Conservation (phyloP, 2,888 invertebrate species). For the Ametastegia equiseti region DNA sequence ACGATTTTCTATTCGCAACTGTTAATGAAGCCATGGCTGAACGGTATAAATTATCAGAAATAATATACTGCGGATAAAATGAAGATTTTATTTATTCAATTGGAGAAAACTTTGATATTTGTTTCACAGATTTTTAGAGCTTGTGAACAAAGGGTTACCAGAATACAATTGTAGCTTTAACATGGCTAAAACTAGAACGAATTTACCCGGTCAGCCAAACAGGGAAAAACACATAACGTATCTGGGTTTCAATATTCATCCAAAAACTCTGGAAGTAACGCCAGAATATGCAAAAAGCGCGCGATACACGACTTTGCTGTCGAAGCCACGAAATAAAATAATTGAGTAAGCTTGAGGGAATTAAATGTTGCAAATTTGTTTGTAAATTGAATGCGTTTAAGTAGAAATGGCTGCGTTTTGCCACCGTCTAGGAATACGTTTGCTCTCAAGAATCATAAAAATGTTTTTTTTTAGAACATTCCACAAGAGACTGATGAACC, state of each 20-base stretch:
- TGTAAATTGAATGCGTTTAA: neutral
- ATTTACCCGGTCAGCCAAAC: neutral
- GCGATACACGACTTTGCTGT: slow-evolving; percentile 10
- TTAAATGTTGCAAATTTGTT: neutral
- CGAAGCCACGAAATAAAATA: neutral
- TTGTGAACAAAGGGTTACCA: neutral
- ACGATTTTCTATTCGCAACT: slow-evolving; percentile 22
- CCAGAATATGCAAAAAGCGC: slow-evolving; percentile 9
- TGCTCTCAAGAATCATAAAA: too few relatives aligned
- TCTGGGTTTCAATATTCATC: slow-evolving; percentile 18
- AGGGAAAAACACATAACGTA: slow-evolving; percentile 8
- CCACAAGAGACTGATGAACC: slow-evolving; percentile 1
- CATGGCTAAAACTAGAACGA: neutral
- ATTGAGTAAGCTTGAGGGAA: neutral
- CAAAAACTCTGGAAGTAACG: slow-evolving; percentile 1
- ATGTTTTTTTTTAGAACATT: slow-evolving; percentile 22
- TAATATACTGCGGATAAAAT: neutral
- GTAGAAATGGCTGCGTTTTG: neutral
- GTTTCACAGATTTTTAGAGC: slow-evolving; percentile 14
- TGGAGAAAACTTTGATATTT: neutral
- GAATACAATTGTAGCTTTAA: slow-evolving; percentile 23
- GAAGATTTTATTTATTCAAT: neutral
- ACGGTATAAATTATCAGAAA: slow-evolving; percentile 10
- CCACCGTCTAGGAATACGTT: too few relatives aligned
- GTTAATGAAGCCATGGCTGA: slow-evolving; percentile 25